Base-by-base conservation (phyloP, 2,113 vertebrate species). In the Silurus asotus region DNA sequence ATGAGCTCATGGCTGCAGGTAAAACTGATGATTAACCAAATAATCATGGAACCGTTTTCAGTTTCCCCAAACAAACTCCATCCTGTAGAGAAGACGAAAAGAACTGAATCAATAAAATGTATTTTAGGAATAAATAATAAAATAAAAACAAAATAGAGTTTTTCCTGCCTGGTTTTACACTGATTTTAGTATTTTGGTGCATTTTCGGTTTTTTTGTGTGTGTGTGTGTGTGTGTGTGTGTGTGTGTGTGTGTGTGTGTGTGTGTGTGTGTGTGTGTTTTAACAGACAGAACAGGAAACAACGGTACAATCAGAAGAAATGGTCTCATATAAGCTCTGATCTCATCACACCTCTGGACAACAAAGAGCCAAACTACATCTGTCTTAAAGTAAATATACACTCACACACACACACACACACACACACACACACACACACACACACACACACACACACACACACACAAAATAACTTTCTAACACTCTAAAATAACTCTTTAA, bases 321-420 rank as follows among this genome's bases (percentile, higher is more conserved):
- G 98, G 98, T 96, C 96, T 37, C 97, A 99, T 90, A 97, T 99
- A 84, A 90, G 96, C 10, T 53, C 95, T 9, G 95, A 97, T 53
- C 92, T 96, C 86, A 97, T 99, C 87, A 83, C 93, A 53, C 95
- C 96, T 14, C 92, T 99, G 89, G 96, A 98, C 77, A 96, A 95
- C 84, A 96, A 93, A 61, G 96, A 97, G 81, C 94, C 93, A 67
- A 96, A 88, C 88, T 88, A 94, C 0, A 87, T 99, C 74, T 97
- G 96, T 90, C 91, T 99, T 37, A 99, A 96, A 96, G 98, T 99
- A 93, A 93, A 9, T 13, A 56, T 3, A 79, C 25, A 75, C 67
- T 75, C 55, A 49, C 49, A 55, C 51, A 69, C 62, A 56, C 15
- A 67, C 20, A 13, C 48, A n/a, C 49, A 53, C 37, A 48, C 69